phyloP scores from a whole-genome alignment of 2,888 invertebrate genomes.

The Cephus spinipes region DNA sequence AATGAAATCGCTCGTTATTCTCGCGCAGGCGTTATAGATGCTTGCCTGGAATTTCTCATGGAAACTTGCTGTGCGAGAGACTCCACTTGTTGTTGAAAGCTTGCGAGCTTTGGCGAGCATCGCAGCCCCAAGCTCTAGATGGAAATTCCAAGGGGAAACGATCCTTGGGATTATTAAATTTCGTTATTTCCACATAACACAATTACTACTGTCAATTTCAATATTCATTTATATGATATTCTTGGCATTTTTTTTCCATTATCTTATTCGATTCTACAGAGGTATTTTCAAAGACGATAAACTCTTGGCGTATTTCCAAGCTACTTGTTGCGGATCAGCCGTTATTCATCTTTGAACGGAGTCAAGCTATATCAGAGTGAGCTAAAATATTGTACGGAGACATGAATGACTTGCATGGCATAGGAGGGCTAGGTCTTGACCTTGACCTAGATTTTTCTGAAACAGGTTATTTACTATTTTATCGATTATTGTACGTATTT shows the following conservation, averaged over 20 bases:
- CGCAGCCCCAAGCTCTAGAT: too few species aligned
- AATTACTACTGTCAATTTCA: too few species aligned
- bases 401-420: constrained; percentile 51
- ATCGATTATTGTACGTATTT: not conserved
- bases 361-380: constrained; percentile 29
- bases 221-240: too few species aligned
- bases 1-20: constrained; percentile 62
- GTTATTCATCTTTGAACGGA: constrained; percentile 51
- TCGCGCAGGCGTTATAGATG: constrained; percentile 51
- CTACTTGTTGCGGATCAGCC: constrained; percentile 56
- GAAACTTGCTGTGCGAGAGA: too few species aligned
- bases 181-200: too few species aligned
- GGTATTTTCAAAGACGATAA: too few species aligned
- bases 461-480: not conserved
- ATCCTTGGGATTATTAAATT: too few species aligned
- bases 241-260: too few species aligned
- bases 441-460: constrained; percentile 51
- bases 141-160: too few species aligned
- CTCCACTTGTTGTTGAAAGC: too few species aligned
- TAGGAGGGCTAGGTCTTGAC: constrained; percentile 46
- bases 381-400: constrained; percentile 42
- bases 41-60: not conserved
- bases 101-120: too few species aligned
- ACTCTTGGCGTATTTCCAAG: constrained; percentile 2
- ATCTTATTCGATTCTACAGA: too few species aligned